Evolutionary conservation across 2,888 invertebrate species (phyloP), one percentile per base, ranked within the genome.

Genomic region (Campaea margaritaria): DNA sequence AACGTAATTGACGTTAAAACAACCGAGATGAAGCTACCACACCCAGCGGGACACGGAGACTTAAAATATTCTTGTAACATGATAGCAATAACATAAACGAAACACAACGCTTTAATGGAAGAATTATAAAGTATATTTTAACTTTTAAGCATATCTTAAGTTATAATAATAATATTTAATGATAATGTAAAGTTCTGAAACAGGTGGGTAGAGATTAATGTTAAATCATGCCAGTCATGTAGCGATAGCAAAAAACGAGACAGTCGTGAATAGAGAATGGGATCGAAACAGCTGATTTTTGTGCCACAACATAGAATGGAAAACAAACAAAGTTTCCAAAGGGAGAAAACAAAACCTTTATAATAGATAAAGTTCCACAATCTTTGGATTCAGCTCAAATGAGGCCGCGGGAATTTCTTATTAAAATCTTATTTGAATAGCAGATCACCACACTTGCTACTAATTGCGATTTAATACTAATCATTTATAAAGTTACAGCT

Each of bases 201-300:
- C 41, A 36, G 15, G 54, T 44, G 12, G 48, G 34, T 10, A 36
- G 39, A 45, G 34, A 50, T 21, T 43, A 51, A 61, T 65, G 53
- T 55, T 52, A 60, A 58, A 58, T 61, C 38, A 61, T 61, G 63
- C 63, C 44, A 64, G 60, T 66, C 68, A 66, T 61, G 57, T 34
- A 46, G 47, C 39, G 21, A 50, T 52, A 44, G 54, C 54, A 42
- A 48, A 55, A 51, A 54, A 43, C n/a, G 44, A 47, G 55, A 53
- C 62, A 39, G 48, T 49, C 48, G 49, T 49, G 49, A 52, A 57
- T 52, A 64, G 50, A 64, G 50, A 58, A 64, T 64, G 58, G 58
- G 58, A 43, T 51, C 44, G 38, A 52, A 67, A 60, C 69, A 69
- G 69, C 69, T 69, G 69, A 65, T 69, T 66, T 65, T 56, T 59